Evolutionary conservation across 1,140 invertebrate species (phyloP), one percentile per base, ranked within the genome.

Genomic region (Nylanderia fulva): DNA sequence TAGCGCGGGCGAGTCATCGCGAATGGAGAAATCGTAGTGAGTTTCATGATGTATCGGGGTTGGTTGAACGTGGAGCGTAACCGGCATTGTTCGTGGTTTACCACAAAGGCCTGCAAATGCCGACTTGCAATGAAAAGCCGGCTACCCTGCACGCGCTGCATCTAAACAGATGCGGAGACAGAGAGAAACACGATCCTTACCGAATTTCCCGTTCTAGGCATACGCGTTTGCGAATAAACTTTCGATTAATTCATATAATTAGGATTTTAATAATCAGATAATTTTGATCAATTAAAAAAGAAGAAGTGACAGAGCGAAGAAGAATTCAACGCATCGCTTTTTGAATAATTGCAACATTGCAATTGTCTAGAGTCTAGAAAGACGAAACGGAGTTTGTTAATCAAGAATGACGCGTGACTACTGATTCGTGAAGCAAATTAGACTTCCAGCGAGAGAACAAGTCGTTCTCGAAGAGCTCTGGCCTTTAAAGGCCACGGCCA

Each of bases 101-200:
- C 92, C 91, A 94, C 93, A 94, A 94, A 93, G 88, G 93, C 92
- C 93, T 94, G 92, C 88, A 92, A 94, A 93, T 93, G 93, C 91
- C 93, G 86, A 91, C 75, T 91, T 88, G 87, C 90, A 90, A 90
- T 93, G 92, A 91, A 92, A 91, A 91, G 89, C 91, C 87, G 72
- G 68, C 74, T 66, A 68, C 86, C 68, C 85, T 61, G 85, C 84
- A 76, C 75, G 74, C 86, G 61, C 68, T 39, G 27, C 39, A 72
- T 68, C 79, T 90, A 93, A 94, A 91, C 93, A 94, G 93, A 94
- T 93, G 93, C 92, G 87, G 93, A 48, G 45, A 48, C 15, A 48
- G 45, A 48, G 45, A 48, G 45, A 94, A 94, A 93, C 90, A 88
- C 85, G 92, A 94, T 88, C 89, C 91, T 79, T 42, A 21, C 27